Conservation (phyloP, 2,888 invertebrate genomes). For the Coleophora flavipennella region DNA sequence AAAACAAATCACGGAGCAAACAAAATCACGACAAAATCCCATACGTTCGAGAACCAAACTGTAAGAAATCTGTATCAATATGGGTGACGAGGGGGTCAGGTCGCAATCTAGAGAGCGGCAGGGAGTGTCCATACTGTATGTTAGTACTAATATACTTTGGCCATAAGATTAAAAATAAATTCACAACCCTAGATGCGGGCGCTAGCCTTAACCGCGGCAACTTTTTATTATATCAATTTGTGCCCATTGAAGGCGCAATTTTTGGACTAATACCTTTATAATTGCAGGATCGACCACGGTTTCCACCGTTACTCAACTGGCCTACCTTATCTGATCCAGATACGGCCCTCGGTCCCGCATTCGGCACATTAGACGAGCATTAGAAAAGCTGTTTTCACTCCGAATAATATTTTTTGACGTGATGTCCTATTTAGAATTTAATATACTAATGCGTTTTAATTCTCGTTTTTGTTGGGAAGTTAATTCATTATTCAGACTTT, state of each 20-base stretch:
- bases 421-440: constrained; percentile 7
- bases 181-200: constrained; percentile 16
- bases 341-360: constrained; percentile 15
- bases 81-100: too few species aligned
- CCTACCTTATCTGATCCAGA: constrained; percentile 49
- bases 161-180: too few species aligned
- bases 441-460: constrained; percentile 20
- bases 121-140: too few species aligned
- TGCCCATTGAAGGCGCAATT: constrained; percentile 66
- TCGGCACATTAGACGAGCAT: constrained; percentile 30
- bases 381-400: constrained; percentile 35
- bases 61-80: too few species aligned
- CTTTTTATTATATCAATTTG: constrained; percentile 73
- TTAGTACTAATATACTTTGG: too few species aligned
- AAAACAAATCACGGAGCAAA: too few species aligned
- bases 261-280: constrained; percentile 69
- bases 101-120: too few species aligned
- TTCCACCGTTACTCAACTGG: constrained; percentile 42
- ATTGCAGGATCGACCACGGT: constrained; percentile 57
- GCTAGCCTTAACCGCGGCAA: constrained; percentile 41
- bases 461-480: too few species aligned
- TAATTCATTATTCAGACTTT: too few species aligned
- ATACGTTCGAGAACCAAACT: too few species aligned
- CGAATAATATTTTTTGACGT: constrained; percentile 27
- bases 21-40: too few species aligned